These are phyloP conservation scores for Anoplopoma fimbria DNA, from an alignment of 2,113 vertebrate species.

Conservation along the genomic window DNA sequence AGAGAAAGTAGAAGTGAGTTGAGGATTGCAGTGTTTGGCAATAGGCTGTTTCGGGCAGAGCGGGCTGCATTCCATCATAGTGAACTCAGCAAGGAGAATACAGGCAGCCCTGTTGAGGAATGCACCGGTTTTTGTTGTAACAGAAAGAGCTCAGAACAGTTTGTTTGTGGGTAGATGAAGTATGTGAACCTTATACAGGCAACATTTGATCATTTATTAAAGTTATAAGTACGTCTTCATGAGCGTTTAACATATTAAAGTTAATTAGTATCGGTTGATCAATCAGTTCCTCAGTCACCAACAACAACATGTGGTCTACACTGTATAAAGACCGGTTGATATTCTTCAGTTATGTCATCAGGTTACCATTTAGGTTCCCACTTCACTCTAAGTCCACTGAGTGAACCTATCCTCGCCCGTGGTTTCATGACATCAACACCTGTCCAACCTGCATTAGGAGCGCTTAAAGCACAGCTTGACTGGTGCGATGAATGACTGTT, in stretches of 20 bases:
- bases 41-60: constrained; percentile 60
- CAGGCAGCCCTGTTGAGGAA: constrained; percentile 61
- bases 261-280: not conserved
- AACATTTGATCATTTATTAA: not conserved
- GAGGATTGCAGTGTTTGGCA: constrained; percentile 49
- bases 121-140: constrained; percentile 40
- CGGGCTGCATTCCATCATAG: constrained; percentile 68
- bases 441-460: constrained; percentile 23
- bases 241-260: not conserved
- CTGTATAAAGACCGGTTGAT: not conserved
- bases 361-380: not conserved
- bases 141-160: constrained; percentile 15
- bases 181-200: not conserved
- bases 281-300: not conserved
- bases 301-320: not conserved
- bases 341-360: not conserved
- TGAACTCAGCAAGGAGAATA: constrained; percentile 70
- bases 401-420: constrained; percentile 34
- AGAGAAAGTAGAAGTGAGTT: constrained; percentile 29
- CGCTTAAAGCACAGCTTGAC: constrained; percentile 23
- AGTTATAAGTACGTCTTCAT: not conserved
- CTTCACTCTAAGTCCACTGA: constrained; percentile 1
- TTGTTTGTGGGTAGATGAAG: not conserved
- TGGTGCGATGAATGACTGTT: constrained; percentile 20
- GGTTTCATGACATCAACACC: constrained; percentile 58